These are phyloP conservation scores for Polylopha cassiicola DNA, from an alignment of 2,888 invertebrate species.

Conservation along the genomic window DNA sequence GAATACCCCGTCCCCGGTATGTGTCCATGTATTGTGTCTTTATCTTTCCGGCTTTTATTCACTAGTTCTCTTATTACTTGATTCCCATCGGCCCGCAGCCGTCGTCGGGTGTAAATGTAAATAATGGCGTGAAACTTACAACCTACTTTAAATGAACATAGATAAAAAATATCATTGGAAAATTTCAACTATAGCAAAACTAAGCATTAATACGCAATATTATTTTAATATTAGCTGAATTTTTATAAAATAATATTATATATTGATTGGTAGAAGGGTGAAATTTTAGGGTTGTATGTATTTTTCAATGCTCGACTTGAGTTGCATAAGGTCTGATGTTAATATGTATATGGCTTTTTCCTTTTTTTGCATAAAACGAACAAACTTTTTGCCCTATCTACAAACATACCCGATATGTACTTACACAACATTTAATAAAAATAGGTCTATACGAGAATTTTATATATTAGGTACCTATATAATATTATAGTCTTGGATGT, in stretches of 20 bases:
- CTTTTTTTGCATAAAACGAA: no score
- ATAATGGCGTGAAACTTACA: conserved; percentile 30
- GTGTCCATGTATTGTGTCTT: conserved; percentile 57
- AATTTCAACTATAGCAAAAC: not conserved
- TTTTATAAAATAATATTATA: no score
- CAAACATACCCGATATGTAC: no score
- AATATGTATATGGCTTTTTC: no score
- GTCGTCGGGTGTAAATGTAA: conserved; percentile 31
- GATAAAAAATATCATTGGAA: not conserved
- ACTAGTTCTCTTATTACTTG: conserved; percentile 47
- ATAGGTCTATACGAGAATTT: no score
- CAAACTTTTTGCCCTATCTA: no score
- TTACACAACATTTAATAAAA: no score
- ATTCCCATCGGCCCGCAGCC: conserved; percentile 46
- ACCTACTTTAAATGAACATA: conserved; percentile 1
- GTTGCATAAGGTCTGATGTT: not conserved
- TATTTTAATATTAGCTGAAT: conserved; percentile 4
- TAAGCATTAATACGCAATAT: not conserved
- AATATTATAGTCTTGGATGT: no score
- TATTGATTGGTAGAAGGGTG: no score
- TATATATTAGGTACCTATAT: no score
- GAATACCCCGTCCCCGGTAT: conserved; percentile 46
- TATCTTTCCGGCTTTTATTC: conserved; percentile 51
- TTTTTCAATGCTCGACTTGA: no score
- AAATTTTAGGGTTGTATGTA: no score